Evolutionary conservation across 2,888 invertebrate genomes (phyloP), one percentile per base, ranked within the genome.

Genomic region (Keiferia lycopersicella): DNA sequence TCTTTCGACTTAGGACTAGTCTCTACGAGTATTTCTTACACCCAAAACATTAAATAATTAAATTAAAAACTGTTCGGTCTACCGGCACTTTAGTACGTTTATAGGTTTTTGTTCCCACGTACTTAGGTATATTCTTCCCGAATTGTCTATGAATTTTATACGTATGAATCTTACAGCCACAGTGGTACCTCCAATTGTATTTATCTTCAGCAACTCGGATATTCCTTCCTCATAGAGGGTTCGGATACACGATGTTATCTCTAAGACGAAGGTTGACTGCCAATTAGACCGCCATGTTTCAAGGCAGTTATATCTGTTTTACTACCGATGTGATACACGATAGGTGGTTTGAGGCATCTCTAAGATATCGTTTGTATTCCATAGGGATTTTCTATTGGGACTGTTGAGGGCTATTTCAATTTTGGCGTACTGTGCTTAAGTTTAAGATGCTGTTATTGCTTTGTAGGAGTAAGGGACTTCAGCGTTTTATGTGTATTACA

Each of bases 221-320:
- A 22, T 14, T 53, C 51, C 51, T 26, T 53, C 51, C 22, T 22
- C 22, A 20, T 53, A 26, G 22, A 53, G 57, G 57, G 34, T 34
- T 34, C 3, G n/a, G n/a, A 7, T 53, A 53, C 26, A 26, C 30
- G 57, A 57, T 57, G 57, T 34, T 57, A 57, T 57, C 57, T 34
- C 16, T 57, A 34, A 57, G 57, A 57, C 57, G 57, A 57, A 57
- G 57, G 57, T 57, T 57, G 57, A 57, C 57, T 57, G 57, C 57
- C 57, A 57, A 57, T 57, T 57, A 57, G 57, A 53, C 16, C 57
- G 34, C 57, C 18, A 53, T 38, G 57, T 30, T 57, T n/a, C 16
- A 57, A 57, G 30, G 30, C 57, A 57, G 57, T 30, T 38, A 57
- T 57, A 57, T 57, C 57, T 57, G 57, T 57, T 57, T 57, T 57